phyloP scores from a whole-genome alignment of 2,113 vertebrate species.

The Dolichallabes microphthalmus region DNA sequence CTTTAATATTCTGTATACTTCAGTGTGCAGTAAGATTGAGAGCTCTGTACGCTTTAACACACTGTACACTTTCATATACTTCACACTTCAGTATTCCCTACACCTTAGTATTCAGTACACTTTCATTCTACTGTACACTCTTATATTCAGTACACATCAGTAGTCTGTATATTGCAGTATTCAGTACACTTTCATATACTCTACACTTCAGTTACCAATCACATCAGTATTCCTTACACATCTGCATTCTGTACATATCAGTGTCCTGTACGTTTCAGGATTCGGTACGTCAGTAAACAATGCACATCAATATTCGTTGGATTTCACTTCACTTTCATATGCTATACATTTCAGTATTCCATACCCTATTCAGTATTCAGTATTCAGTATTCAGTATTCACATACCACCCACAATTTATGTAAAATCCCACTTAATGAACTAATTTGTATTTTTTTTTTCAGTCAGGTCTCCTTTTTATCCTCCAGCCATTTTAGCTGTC shows the following conservation, averaged over 20 bases:
- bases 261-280: not conserved
- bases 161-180: not conserved
- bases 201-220: not conserved
- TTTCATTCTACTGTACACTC: not conserved
- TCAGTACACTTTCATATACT: not conserved
- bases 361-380: too few relatives aligned
- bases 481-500: slow-evolving; percentile 72
- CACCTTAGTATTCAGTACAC: too few relatives aligned
- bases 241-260: not conserved
- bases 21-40: not conserved
- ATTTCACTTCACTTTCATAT: not conserved
- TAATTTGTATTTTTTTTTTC: not conserved
- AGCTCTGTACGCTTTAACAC: not conserved
- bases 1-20: not conserved
- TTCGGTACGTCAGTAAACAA: not conserved
- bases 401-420: not conserved
- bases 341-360: not conserved
- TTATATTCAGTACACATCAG: not conserved
- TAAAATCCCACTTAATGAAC: not conserved
- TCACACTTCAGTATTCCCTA: not conserved
- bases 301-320: not conserved
- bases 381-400: not conserved
- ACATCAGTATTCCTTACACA: not conserved
- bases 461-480: not conserved
- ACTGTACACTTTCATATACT: not conserved